Percentiles rank a stretch among this genome's conserved stretches.
These are phyloP conservation scores for Emydura subglobosa DNA, from an alignment of 2,113 vertebrate species.

Conservation along the genomic window DNA sequence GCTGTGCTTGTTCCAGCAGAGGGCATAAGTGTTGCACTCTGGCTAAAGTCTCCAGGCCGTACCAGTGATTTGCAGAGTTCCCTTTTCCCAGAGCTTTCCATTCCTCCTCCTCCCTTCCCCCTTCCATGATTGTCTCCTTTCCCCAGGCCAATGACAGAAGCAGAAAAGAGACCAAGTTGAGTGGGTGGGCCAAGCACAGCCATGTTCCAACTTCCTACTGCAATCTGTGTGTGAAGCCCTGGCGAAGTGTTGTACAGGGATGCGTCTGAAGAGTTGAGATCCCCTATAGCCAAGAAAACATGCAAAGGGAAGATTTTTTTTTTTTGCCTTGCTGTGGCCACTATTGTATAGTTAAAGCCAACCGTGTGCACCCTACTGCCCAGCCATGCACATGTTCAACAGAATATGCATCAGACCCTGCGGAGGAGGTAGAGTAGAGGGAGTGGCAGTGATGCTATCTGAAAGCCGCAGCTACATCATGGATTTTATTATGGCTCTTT, in stretches of 20 bases:
- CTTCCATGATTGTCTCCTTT: conserved; percentile 12
- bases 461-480: not conserved
- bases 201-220: conserved; percentile 7
- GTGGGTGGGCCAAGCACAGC: conserved; percentile 54
- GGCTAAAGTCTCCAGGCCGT: not conserved
- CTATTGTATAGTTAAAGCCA: not conserved
- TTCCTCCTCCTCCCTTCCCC: conserved; percentile 11
- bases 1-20: not conserved
- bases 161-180: conserved; percentile 64
- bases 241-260: not conserved
- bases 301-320: conserved; percentile 35
- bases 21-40: not conserved
- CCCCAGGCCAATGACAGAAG: conserved; percentile 48
- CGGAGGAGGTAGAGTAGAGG: not conserved
- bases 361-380: not conserved
- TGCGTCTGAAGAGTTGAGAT: not conserved
- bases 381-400: not conserved
- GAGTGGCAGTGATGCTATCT: not conserved
- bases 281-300: conserved; percentile 49
- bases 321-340: not conserved
- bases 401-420: not conserved
- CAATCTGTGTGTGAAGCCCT: conserved; percentile 58
- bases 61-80: not conserved
- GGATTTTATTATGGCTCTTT: not conserved
- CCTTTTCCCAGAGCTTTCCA: accelerated